Conservation (phyloP, 2,888 invertebrate genomes). For the Hololepta plana region DNA sequence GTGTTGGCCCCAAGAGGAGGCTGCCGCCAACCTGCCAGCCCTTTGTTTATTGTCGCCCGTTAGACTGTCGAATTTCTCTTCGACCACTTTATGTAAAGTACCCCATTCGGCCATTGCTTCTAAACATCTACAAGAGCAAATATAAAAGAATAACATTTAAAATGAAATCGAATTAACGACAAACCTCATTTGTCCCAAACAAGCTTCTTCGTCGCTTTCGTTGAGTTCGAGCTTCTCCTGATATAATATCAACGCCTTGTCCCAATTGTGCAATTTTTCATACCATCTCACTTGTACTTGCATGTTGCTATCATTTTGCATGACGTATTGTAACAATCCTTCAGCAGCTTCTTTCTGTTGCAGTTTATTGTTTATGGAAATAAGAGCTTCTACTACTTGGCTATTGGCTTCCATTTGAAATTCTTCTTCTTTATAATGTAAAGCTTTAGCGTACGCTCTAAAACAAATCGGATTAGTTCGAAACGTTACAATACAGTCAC, state of each 20-base stretch:
- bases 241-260: constrained; percentile 82
- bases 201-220: constrained; percentile 53
- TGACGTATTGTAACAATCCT: constrained; percentile 78
- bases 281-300: constrained; percentile 85
- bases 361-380: constrained; percentile 93
- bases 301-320: constrained; percentile 50
- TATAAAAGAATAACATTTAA: constrained; percentile 3
- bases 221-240: constrained; percentile 50
- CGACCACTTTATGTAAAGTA: constrained; percentile 63
- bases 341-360: constrained; percentile 97
- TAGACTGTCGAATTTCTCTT: constrained; percentile 51
- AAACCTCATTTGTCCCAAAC: constrained; percentile 75
- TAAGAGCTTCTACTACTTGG: constrained; percentile 81
- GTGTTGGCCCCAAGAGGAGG: constrained; percentile 89
- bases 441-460: constrained; percentile 57
- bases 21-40: constrained; percentile 82
- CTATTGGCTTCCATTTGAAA: constrained; percentile 69
- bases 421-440: constrained; percentile 86
- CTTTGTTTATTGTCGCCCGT: constrained; percentile 35
- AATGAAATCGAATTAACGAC: background rate
- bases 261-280: constrained; percentile 98
- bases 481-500: constrained; percentile 5
- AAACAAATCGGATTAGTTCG: constrained; percentile 28
- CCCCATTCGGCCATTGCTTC: constrained; percentile 97
- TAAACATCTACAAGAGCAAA: constrained; percentile 45